phyloP scores from a whole-genome alignment of 64 coral and sea anemone genomes.

The Anthopleura sola region DNA sequence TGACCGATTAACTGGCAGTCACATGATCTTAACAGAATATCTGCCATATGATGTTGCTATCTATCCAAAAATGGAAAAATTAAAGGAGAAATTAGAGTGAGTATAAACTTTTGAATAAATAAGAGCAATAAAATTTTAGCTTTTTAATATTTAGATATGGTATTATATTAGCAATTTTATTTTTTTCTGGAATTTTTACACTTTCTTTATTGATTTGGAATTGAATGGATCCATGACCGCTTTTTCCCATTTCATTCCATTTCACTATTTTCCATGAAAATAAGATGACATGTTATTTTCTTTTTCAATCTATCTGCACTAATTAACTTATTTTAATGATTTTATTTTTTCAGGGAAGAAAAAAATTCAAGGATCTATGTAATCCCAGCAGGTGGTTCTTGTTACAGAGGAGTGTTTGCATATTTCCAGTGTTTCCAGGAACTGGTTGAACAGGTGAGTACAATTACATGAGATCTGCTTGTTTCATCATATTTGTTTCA shows the following conservation, averaged over 20 bases:
- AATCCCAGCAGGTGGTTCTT: conserved; percentile 30
- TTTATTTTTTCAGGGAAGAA: conserved; percentile 12
- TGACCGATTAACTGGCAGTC: conserved; percentile 1
- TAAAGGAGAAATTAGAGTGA: not conserved
- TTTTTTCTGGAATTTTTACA: too few species aligned
- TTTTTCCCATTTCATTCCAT: too few species aligned
- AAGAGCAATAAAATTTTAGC: too few species aligned
- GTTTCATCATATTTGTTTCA: too few species aligned
- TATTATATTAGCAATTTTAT: too few species aligned
- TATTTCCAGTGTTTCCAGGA: conserved; percentile 25
- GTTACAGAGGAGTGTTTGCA: conserved; percentile 19
- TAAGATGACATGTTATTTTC: not conserved
- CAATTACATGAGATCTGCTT: too few species aligned
- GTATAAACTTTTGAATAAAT: not conserved
- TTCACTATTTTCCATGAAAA: too few species aligned
- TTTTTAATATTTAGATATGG: too few species aligned
- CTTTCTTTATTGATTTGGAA: too few species aligned
- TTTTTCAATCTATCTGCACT: not conserved
- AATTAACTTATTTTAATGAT: not conserved
- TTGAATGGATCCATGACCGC: too few species aligned
- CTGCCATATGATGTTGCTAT: conserved; percentile 21
- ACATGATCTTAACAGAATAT: conserved; percentile 24
- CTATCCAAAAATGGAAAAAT: conserved; percentile 31
- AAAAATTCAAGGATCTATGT: not conserved
- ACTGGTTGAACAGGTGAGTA: conserved; percentile 30